phyloP scores from a whole-genome alignment of 2,888 invertebrate genomes.

The Drosophila rellima region DNA sequence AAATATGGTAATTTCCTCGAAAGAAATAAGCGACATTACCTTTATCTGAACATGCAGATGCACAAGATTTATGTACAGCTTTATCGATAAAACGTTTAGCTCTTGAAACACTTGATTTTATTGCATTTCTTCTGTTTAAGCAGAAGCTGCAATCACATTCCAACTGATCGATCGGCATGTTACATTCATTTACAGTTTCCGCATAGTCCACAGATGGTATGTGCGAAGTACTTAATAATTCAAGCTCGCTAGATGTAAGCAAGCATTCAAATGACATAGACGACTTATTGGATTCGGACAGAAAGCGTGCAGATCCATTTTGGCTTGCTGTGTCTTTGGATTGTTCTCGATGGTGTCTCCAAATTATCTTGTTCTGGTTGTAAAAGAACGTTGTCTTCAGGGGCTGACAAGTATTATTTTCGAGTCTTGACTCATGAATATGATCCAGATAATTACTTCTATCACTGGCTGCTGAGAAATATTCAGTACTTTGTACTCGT shows the following conservation, averaged over 20 bases:
- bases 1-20: not conserved
- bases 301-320: not conserved
- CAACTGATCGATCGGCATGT: not conserved
- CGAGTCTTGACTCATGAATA: not conserved
- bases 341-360: too few relatives aligned
- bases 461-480: not conserved
- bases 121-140: not conserved
- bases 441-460: not conserved
- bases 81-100: slow-evolving; percentile 36
- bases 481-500: not conserved
- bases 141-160: slow-evolving; percentile 17
- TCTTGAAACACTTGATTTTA: slow-evolving; percentile 21
- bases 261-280: not conserved
- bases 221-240: slow-evolving; percentile 2
- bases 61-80: slow-evolving; percentile 13
- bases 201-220: not conserved
- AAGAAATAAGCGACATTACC: not conserved
- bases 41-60: not conserved
- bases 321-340: not conserved
- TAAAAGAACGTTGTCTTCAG: slow-evolving; percentile 1
- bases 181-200: not conserved
- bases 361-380: not conserved
- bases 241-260: slow-evolving; percentile 5
- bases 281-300: not conserved
- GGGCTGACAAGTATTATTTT: not conserved